Evolutionary conservation across 2,888 invertebrate species (phyloP).

Genomic region (Lepidochitona cinerea): DNA sequence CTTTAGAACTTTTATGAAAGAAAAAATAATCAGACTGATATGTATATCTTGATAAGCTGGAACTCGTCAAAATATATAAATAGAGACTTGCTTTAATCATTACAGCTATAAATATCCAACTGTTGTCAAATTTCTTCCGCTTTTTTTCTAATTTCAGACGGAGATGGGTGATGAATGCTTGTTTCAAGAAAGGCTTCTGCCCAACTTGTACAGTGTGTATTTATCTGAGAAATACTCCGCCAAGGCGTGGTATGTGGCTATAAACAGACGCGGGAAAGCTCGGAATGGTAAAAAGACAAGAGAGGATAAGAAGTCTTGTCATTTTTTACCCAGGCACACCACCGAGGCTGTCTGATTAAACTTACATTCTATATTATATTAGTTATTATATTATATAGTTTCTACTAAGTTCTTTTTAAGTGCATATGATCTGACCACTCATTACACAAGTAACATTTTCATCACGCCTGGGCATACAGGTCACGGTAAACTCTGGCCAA

Average conservation of each 20-base stretch:
- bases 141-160: neutral
- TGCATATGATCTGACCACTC: no score
- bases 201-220: neutral
- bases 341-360: neutral
- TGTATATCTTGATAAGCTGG: no score
- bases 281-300: constrained; percentile 5
- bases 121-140: neutral
- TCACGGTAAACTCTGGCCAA: neutral
- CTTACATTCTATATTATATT: no score
- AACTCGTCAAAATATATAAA: no score
- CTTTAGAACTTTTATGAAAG: no score
- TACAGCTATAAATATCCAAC: neutral
- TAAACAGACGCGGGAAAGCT: constrained; percentile 8
- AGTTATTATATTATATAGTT: no score
- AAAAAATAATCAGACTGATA: no score
- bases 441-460: no score
- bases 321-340: constrained; percentile 1
- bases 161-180: constrained; percentile 1
- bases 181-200: constrained; percentile 5
- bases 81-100: no score
- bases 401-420: no score
- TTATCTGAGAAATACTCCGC: neutral
- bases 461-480: no score
- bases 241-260: constrained; percentile 8
- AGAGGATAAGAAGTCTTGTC: constrained; percentile 4